These are phyloP conservation scores for Bactericera cockerelli DNA, from an alignment of 1,140 invertebrate species.

Conservation along the genomic window DNA sequence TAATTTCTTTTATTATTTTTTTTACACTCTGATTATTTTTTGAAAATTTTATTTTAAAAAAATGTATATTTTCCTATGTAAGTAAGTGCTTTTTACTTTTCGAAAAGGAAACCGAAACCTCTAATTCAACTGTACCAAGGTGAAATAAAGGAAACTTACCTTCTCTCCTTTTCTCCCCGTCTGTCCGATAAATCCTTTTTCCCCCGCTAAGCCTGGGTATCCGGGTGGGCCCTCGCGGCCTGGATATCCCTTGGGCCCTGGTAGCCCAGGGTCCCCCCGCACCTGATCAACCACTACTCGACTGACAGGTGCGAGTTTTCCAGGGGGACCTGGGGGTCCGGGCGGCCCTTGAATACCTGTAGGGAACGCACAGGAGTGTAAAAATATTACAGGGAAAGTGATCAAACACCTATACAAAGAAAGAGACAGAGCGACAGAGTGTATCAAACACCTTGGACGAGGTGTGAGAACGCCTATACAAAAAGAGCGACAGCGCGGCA, in stretches of 20 bases:
- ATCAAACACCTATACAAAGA: no score
- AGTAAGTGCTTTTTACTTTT: no score
- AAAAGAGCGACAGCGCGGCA: no score
- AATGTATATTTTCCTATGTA: no score
- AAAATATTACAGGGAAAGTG: constrained; percentile 30
- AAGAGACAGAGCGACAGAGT: no score
- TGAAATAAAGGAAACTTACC: not conserved
- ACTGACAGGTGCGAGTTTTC: constrained; percentile 32
- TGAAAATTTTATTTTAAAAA: no score
- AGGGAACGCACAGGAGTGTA: constrained; percentile 28
- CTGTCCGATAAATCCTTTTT: constrained; percentile 2
- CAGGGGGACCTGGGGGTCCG: constrained; percentile 34
- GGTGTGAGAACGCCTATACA: no score
- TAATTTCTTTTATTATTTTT: no score
- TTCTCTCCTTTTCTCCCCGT: constrained; percentile 1
- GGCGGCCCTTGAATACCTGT: constrained; percentile 32
- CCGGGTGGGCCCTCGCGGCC: constrained; percentile 9
- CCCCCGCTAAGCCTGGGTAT: not conserved
- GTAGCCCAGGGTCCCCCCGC: constrained; percentile 42
- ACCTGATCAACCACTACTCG: constrained; percentile 39
- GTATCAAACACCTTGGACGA: no score
- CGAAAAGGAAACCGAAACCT: no score
- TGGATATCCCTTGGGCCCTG: constrained; percentile 28
- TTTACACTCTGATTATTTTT: no score
- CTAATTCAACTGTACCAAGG: no score